Percentiles rank a stretch among this genome's conserved stretches.
Evolutionary conservation across 2,888 invertebrate genomes (phyloP).

Genomic region (Falcaria lacertinaria): DNA sequence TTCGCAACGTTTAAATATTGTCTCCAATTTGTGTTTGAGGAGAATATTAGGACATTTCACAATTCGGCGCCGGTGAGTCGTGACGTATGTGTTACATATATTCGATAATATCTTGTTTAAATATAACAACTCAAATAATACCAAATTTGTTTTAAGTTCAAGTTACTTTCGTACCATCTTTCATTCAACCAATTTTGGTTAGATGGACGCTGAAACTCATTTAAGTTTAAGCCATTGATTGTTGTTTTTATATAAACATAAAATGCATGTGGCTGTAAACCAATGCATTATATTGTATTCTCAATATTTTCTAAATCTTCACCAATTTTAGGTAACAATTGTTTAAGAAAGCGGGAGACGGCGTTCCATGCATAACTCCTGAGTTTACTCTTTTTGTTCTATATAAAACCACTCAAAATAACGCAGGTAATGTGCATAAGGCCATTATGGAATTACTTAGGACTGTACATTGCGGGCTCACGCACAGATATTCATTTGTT

Average conservation of each 20-base stretch:
- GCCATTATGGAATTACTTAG: slow-evolving; percentile 41
- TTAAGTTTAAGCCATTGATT: too few species aligned
- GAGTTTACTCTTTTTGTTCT: slow-evolving; percentile 48
- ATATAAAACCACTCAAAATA: slow-evolving; percentile 53
- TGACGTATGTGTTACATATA: slow-evolving; percentile 20
- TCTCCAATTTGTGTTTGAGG: slow-evolving; percentile 20
- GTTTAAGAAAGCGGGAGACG: slow-evolving; percentile 13
- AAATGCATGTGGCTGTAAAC: too few species aligned
- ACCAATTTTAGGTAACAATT: slow-evolving; percentile 9
- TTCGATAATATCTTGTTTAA: slow-evolving; percentile 6
- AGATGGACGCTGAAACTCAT: too few species aligned
- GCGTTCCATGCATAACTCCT: slow-evolving; percentile 47
- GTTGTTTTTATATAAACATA: too few species aligned
- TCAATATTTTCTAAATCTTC: neutral
- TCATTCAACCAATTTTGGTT: too few species aligned
- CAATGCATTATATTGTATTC: too few species aligned
- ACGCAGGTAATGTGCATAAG: slow-evolving; percentile 60
- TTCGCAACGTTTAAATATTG: slow-evolving; percentile 23
- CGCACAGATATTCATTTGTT: slow-evolving; percentile 4
- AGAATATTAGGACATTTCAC: slow-evolving; percentile 22
- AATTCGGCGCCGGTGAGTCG: slow-evolving; percentile 15
- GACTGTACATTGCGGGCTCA: slow-evolving; percentile 21
- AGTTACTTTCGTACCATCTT: too few species aligned
- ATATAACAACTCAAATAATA: slow-evolving; percentile 5
- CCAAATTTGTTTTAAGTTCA: neutral